Conservation (phyloP, 1,140 invertebrate genomes). For the Bombus soroeensis region DNA sequence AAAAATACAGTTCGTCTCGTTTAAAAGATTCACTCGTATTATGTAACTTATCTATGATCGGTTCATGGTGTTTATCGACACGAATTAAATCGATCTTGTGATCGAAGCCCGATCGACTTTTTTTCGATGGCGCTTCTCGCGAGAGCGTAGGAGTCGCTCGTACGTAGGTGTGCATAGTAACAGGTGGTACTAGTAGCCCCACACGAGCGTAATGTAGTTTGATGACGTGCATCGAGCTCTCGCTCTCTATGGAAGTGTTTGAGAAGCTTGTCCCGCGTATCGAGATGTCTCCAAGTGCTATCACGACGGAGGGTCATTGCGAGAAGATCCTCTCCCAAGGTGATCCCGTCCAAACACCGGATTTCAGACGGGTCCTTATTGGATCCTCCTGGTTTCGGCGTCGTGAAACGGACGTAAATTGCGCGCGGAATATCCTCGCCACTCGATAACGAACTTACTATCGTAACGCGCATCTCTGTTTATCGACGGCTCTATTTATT, state of each 20-base stretch:
- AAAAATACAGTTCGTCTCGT: neutral
- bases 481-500: neutral
- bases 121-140: neutral
- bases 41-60: neutral
- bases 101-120: neutral
- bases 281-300: slow-evolving; percentile 49
- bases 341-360: slow-evolving; percentile 26
- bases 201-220: slow-evolving; percentile 50
- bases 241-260: slow-evolving; percentile 39
- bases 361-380: neutral
- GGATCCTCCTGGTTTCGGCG: neutral
- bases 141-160: neutral
- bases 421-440: neutral
- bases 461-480: neutral
- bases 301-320: slow-evolving; percentile 26
- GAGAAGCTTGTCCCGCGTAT: slow-evolving; percentile 42
- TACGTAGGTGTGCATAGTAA: slow-evolving; percentile 46
- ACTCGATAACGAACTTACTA: slow-evolving; percentile 15
- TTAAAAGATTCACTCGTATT: neutral
- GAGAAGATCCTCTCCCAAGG: slow-evolving; percentile 37
- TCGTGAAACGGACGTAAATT: neutral
- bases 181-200: slow-evolving; percentile 47
- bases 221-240: neutral
- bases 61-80: neutral
- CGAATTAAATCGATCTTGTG: neutral